Conservation (phyloP, 2,888 invertebrate genomes). For the Drosophila infuscata region DNA sequence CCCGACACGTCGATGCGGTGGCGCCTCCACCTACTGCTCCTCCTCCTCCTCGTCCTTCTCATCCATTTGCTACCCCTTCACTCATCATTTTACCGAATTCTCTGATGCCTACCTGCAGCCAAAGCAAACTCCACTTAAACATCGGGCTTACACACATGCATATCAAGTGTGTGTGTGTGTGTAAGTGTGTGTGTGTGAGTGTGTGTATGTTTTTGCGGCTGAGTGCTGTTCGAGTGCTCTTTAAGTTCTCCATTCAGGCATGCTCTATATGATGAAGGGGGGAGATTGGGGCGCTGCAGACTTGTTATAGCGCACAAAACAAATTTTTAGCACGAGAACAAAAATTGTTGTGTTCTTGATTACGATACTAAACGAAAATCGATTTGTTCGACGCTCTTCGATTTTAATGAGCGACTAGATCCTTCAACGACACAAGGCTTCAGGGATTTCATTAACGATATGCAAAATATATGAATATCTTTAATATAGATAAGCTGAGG, state of each 20-base stretch:
- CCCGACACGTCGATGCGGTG: slow-evolving; percentile 47
- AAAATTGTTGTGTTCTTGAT: slow-evolving; percentile 73
- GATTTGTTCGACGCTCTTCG: slow-evolving; percentile 68
- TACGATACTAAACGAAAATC: slow-evolving; percentile 81
- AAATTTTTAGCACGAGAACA: slow-evolving; percentile 77
- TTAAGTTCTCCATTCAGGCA: slow-evolving; percentile 76
- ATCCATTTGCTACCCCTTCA: slow-evolving; percentile 20
- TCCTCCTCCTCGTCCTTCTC: not conserved
- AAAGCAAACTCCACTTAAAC: slow-evolving; percentile 73
- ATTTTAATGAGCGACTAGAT: slow-evolving; percentile 68
- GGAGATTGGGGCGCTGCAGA: slow-evolving; percentile 23
- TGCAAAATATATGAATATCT: slow-evolving; percentile 35
- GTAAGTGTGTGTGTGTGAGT: slow-evolving; percentile 30
- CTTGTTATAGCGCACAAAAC: slow-evolving; percentile 78
- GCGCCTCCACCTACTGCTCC: slow-evolving; percentile 7
- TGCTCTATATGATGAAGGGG: slow-evolving; percentile 24
- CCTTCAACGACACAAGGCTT: slow-evolving; percentile 49
- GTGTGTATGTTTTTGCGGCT: slow-evolving; percentile 66
- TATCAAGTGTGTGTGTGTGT: slow-evolving; percentile 34
- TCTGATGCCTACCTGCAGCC: slow-evolving; percentile 53
- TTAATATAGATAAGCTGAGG: slow-evolving; percentile 15
- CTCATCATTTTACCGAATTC: slow-evolving; percentile 53
- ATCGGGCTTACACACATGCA: slow-evolving; percentile 57
- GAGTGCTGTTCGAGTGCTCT: slow-evolving; percentile 79
- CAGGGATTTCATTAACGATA: slow-evolving; percentile 69